Conservation (phyloP, 1,140 invertebrate genomes). For the Diorhabda carinulata region DNA sequence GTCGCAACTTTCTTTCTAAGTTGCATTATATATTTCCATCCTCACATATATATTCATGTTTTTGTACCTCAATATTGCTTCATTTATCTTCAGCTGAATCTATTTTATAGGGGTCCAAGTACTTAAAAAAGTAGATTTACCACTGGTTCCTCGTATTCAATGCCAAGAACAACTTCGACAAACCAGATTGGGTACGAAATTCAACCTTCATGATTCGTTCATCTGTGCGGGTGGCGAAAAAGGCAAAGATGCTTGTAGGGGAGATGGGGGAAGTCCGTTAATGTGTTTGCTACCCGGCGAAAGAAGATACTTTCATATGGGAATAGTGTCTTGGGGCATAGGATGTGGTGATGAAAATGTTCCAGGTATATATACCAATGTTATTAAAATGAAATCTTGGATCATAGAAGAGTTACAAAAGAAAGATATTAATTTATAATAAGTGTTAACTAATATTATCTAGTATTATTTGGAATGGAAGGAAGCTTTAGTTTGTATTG, state of each 20-base stretch:
- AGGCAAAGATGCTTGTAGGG: constrained; percentile 63
- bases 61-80: no score
- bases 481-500: no score
- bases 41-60: no score
- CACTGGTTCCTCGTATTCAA: constrained; percentile 39
- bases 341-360: constrained; percentile 56
- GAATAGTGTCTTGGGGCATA: constrained; percentile 68
- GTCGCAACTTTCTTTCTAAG: no score
- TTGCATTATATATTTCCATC: no score
- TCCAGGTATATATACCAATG: constrained; percentile 66
- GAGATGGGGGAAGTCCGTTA: constrained; percentile 29
- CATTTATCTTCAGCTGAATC: no score
- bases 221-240: constrained; percentile 53
- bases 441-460: no score
- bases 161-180: constrained; percentile 47
- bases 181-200: constrained; percentile 48
- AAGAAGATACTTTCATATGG: constrained; percentile 32
- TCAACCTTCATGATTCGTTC: constrained; percentile 51
- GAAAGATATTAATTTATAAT: not conserved
- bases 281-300: constrained; percentile 17
- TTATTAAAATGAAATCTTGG: constrained; percentile 57
- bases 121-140: constrained; percentile 37
- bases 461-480: no score
- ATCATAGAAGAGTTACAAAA: constrained; percentile 50
- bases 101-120: constrained; percentile 8